phyloP scores from a whole-genome alignment of 2,888 invertebrate species.

The Seira musarum region DNA sequence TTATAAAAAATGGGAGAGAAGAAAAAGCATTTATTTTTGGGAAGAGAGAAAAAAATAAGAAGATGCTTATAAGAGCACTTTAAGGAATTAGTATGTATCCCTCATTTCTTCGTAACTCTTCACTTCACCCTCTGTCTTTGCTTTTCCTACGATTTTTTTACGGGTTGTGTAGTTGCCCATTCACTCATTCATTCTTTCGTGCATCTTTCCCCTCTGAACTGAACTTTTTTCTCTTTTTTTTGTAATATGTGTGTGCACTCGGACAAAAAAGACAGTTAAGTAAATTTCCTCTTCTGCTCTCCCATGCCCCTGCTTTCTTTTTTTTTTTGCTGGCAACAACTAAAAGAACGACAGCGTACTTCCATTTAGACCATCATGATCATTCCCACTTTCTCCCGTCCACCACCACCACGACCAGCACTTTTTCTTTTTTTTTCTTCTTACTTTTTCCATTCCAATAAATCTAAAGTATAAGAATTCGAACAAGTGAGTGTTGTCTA shows the following conservation, averaged over 20 bases:
- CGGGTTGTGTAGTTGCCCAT: neutral
- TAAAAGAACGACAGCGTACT: conserved; percentile 34
- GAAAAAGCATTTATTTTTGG: too few species aligned
- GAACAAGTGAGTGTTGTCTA: neutral
- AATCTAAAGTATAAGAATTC: neutral
- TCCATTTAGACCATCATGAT: conserved; percentile 55
- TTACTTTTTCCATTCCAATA: conserved; percentile 36
- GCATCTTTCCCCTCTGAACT: neutral
- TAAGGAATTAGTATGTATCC: neutral
- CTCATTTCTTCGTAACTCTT: neutral
- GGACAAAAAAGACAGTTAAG: neutral
- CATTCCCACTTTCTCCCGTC: conserved; percentile 49
- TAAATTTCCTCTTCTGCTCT: neutral
- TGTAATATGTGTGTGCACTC: neutral
- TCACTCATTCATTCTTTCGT: neutral
- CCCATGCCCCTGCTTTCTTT: neutral
- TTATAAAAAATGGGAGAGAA: neutral
- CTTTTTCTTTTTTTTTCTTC: conserved; percentile 22
- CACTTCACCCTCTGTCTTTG: neutral
- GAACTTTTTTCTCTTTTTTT: neutral
- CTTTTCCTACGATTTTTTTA: neutral
- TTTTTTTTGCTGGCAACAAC: neutral
- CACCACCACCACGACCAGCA: neutral
- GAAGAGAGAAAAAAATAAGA: neutral
- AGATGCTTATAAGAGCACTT: neutral